phyloP scores from a whole-genome alignment of 1,140 invertebrate genomes.

The Stegodyphus dumicola region DNA sequence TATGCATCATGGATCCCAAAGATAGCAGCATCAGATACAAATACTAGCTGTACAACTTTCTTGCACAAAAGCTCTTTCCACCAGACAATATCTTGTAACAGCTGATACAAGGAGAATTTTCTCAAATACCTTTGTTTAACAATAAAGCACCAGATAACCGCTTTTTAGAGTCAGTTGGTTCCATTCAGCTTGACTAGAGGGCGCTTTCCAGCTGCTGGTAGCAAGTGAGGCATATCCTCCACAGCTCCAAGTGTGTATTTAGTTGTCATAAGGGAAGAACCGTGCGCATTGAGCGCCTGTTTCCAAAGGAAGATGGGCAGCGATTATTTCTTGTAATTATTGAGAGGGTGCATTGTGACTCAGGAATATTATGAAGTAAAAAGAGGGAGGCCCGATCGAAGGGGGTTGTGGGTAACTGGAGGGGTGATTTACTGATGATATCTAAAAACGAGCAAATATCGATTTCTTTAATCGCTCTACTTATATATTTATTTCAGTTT shows the following conservation, averaged over 20 bases:
- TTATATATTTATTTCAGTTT: too few relatives aligned
- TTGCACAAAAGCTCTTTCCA: not conserved
- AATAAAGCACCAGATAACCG: not conserved
- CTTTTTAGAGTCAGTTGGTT: not conserved
- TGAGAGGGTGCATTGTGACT: conserved; percentile 24
- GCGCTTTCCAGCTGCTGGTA: conserved; percentile 10
- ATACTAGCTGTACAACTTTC: not conserved
- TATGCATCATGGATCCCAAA: too few relatives aligned
- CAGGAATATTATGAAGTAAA: not conserved
- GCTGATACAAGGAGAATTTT: not conserved
- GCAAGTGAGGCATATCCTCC: conserved; percentile 52
- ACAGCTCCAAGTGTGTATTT: conserved; percentile 43
- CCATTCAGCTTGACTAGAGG: conserved; percentile 16
- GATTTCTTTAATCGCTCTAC: too few relatives aligned
- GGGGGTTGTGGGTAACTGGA: too few relatives aligned
- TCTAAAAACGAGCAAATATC: too few relatives aligned
- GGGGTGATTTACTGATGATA: too few relatives aligned
- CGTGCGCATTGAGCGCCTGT: not conserved
- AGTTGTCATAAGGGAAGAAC: conserved; percentile 47
- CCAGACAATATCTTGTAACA: not conserved
- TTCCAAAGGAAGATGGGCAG: conserved; percentile 10
- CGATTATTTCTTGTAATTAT: conserved; percentile 56
- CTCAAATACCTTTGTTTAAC: not conserved
- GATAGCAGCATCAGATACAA: too few relatives aligned
- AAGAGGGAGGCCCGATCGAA: not conserved